phyloP scores from a whole-genome alignment of 2,888 invertebrate genomes.

The Drosophila flavopinicola region DNA sequence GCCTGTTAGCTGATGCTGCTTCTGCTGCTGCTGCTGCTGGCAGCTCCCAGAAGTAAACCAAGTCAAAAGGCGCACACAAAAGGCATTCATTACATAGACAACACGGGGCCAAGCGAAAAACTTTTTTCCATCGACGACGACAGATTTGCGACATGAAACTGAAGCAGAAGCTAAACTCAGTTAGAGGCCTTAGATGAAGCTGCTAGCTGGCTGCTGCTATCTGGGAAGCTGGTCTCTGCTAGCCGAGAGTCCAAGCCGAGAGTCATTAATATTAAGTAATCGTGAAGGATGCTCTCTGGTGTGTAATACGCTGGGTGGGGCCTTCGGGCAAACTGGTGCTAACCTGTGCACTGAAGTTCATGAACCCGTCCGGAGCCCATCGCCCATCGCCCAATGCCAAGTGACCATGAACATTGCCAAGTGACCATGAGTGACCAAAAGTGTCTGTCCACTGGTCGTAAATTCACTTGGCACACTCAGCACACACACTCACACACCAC shows the following conservation, averaged over 20 bases:
- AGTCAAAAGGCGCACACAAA: conserved; percentile 66
- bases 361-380: conserved; percentile 46
- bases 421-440: conserved; percentile 70
- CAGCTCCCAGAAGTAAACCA: conserved; percentile 52
- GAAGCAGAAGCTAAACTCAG: conserved; percentile 27
- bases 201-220: conserved; percentile 14
- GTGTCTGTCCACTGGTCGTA: conserved; percentile 72
- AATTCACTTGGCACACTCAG: conserved; percentile 57
- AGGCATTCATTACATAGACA: conserved; percentile 75
- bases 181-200: conserved; percentile 8
- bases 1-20: not conserved
- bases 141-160: conserved; percentile 75
- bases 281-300: conserved; percentile 79
- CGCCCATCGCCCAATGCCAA: conserved; percentile 43
- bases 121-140: conserved; percentile 70
- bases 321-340: conserved; percentile 19
- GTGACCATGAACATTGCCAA: conserved; percentile 70
- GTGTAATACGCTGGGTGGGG: conserved; percentile 59
- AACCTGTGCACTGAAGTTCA: conserved; percentile 73
- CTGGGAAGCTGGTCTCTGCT: not conserved
- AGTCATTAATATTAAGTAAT: conserved; percentile 80
- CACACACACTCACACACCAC: conserved; percentile 7
- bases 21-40: conserved; percentile 12
- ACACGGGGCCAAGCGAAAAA: conserved; percentile 61
- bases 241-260: conserved; percentile 40